These are phyloP conservation scores for Drosophila maculinotata DNA, from an alignment of 2,888 invertebrate genomes.

Conservation along the genomic window DNA sequence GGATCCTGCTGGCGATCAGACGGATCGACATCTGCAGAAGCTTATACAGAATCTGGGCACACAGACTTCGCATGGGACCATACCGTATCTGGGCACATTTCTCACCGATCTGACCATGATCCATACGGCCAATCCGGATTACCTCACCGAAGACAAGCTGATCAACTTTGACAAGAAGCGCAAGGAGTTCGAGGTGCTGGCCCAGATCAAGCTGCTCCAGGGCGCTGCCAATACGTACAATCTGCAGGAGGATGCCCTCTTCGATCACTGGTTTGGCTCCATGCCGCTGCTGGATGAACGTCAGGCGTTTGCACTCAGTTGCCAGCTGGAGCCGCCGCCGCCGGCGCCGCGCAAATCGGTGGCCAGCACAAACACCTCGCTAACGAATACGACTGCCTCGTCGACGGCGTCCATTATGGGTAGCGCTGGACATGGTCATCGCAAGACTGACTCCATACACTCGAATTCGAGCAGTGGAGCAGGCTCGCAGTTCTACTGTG, in stretches of 20 bases:
- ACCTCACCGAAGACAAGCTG: constrained; percentile 89
- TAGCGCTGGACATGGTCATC: constrained; percentile 87
- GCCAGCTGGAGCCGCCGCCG: constrained; percentile 92
- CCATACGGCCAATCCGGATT: constrained; percentile 97
- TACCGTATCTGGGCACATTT: constrained; percentile 99
- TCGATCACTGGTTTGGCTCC: constrained; percentile 98
- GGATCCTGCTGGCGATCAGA: constrained; percentile 93
- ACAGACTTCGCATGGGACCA: constrained; percentile 95
- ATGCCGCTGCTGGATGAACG: constrained; percentile 96
- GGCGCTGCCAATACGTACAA: constrained; percentile 97
- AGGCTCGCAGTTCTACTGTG: constrained; percentile 95
- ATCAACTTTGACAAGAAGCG: constrained; percentile 99
- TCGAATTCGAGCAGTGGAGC: constrained; percentile 94
- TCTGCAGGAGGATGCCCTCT: constrained; percentile 92
- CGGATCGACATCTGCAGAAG: constrained; percentile 93
- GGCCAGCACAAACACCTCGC: constrained; percentile 75
- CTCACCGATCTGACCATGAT: constrained; percentile 99
- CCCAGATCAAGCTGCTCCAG: constrained; percentile 98
- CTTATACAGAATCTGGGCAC: constrained; percentile 92
- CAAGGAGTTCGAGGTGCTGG: constrained; percentile 99
- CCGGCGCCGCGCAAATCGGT: constrained; percentile 84
- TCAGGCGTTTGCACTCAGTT: constrained; percentile 95
- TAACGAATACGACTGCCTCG: constrained; percentile 73
- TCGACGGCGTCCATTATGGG: constrained; percentile 66
- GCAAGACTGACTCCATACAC: constrained; percentile 96